phyloP scores from a whole-genome alignment of 2,888 invertebrate species.

The Volucella bombylans region DNA sequence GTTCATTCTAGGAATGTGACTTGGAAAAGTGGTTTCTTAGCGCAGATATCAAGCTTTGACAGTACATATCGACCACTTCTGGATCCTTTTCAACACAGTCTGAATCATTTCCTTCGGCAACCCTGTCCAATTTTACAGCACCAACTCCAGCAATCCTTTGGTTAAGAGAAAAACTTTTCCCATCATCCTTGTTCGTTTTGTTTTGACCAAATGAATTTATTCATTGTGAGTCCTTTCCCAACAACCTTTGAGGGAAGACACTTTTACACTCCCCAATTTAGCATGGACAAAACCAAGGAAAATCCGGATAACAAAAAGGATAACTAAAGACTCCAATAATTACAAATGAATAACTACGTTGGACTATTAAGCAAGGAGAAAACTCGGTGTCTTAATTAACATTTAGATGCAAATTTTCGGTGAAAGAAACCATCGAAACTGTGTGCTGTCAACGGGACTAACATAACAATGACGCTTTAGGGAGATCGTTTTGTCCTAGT shows the following conservation, averaged over 20 bases:
- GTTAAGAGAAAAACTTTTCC: constrained; percentile 5
- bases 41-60: background rate
- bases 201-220: constrained; percentile 47
- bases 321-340: constrained; percentile 61
- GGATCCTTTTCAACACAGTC: too few species aligned
- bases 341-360: constrained; percentile 61
- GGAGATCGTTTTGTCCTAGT: constrained; percentile 27
- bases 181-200: background rate
- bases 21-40: too few species aligned
- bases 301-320: constrained; percentile 31
- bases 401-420: constrained; percentile 65
- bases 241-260: constrained; percentile 22
- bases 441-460: constrained; percentile 32
- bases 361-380: constrained; percentile 41
- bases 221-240: constrained; percentile 14
- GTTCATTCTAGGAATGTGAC: too few species aligned
- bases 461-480: constrained; percentile 27
- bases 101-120: background rate
- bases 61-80: background rate
- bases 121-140: background rate
- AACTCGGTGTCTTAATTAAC: constrained; percentile 50
- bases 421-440: constrained; percentile 19
- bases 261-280: constrained; percentile 30
- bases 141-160: background rate
- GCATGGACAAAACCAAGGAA: constrained; percentile 34